Percentiles rank a stretch among this genome's conserved stretches.
Conservation (phyloP, 2,113 vertebrate species). For the Cottus gobio region DNA sequence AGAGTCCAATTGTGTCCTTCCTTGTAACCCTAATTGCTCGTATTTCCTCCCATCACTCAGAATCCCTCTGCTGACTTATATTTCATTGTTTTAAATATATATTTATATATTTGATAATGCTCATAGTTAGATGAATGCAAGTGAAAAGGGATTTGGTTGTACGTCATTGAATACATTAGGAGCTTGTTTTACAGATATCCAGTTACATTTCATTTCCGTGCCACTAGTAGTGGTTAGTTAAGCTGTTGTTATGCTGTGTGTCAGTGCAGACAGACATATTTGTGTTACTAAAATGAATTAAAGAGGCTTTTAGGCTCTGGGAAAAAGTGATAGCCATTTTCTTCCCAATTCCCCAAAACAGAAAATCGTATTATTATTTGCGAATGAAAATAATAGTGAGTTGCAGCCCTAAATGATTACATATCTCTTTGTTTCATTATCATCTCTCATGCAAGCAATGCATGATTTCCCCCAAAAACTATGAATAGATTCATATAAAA, state of each 20-base stretch:
- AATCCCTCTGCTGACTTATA: not conserved
- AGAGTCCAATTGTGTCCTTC: conserved; percentile 31
- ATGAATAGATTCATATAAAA: too few relatives aligned
- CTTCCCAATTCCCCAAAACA: not conserved
- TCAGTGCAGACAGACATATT: not conserved
- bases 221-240: not conserved
- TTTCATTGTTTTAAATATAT: not conserved
- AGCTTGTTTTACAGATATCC: not conserved
- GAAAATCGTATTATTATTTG: too few relatives aligned
- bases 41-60: conserved; percentile 1
- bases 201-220: not conserved
- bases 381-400: not conserved
- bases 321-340: not conserved
- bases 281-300: not conserved
- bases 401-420: not conserved
- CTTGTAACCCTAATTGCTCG: not conserved
- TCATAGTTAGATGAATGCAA: not conserved
- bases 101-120: not conserved
- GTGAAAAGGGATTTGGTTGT: not conserved
- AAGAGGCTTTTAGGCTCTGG: not conserved
- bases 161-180: not conserved
- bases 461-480: not conserved
- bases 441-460: not conserved
- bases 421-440: not conserved
- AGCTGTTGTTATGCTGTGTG: not conserved